phyloP scores from a whole-genome alignment of 2,888 invertebrate species.

The Leptinotarsa tumamoca region DNA sequence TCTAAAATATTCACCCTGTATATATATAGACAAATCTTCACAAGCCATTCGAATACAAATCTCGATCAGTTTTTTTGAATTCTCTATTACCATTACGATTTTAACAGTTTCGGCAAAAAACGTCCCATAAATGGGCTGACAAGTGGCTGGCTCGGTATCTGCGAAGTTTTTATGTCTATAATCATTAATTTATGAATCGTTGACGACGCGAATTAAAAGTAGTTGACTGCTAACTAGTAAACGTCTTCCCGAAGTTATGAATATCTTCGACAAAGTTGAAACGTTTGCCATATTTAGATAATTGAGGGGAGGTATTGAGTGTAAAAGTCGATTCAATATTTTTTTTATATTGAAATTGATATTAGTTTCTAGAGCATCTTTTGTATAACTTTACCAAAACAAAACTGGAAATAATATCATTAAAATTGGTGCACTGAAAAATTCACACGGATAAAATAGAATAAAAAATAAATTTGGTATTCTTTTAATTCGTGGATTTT shows the following conservation, averaged over 20 bases:
- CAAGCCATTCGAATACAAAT: too few relatives aligned
- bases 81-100: background rate
- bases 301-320: background rate
- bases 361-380: too few relatives aligned
- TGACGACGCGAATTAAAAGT: background rate
- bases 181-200: slow-evolving; percentile 4
- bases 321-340: too few relatives aligned
- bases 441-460: too few relatives aligned
- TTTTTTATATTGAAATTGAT: too few relatives aligned
- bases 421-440: too few relatives aligned
- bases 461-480: too few relatives aligned
- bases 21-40: background rate
- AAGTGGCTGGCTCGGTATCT: background rate
- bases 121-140: background rate
- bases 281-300: background rate
- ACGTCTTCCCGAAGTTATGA: background rate
- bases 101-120: slow-evolving; percentile 1
- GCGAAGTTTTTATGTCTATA: background rate
- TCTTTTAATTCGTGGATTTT: too few relatives aligned
- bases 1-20: background rate
- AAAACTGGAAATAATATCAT: too few relatives aligned
- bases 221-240: background rate
- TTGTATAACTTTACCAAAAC: too few relatives aligned
- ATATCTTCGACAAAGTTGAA: background rate
- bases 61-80: background rate